Evolutionary conservation across 2,888 invertebrate genomes (phyloP), one percentile per base, ranked within the genome.

Genomic region (Spisula solida): DNA sequence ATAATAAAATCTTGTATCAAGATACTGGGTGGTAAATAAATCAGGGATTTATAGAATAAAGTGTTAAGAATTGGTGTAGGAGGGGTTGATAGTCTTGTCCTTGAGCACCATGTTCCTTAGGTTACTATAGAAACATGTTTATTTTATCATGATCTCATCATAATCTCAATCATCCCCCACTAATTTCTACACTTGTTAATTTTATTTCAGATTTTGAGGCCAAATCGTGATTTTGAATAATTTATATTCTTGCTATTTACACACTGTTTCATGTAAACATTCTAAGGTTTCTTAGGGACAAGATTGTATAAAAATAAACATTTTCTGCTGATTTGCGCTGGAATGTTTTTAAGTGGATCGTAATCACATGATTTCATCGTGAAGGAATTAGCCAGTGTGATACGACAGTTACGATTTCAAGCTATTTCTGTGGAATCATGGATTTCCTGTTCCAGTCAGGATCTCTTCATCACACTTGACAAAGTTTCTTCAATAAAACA

Each of bases 381-480:
- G 25, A 10, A 66, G 60, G 60, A 66, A 66, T 66, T 66, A 66
- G 60, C 60, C 25, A 25, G n/a, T 66, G 25, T 66, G 60, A 66
- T 25, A 25, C n/a, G 60, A 66, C 60, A 66, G 60, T 66, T 66
- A 20, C 10, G 60, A 66, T 66, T 66, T 66, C n/a, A 66, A 66
- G n/a, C 60, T 25, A 66, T 66, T 66, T 66, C n/a, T 66, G 25
- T 25, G 60, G 25, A n/a, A 66, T 66, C 25, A 25, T 66, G 60
- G 60, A 60, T 55, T 56, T 82, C 41, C 60, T 66, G 66, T 82
- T 41, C 14, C 0, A 70, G 41, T 70, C 66, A 47, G 51, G 51
- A 70, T 66, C 41, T 84, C n/a, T 84, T 84, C 84, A 84, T 84
- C 70, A 84, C 75, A 47, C 29, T 78, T 82, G n/a, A 66, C 25